A percentile compares a stretch with the other conserved stretches of the same genome.
These are phyloP conservation scores for Oncorhynchus clarkii DNA, from an alignment of 2,113 vertebrate genomes.

Conservation along the genomic window DNA sequence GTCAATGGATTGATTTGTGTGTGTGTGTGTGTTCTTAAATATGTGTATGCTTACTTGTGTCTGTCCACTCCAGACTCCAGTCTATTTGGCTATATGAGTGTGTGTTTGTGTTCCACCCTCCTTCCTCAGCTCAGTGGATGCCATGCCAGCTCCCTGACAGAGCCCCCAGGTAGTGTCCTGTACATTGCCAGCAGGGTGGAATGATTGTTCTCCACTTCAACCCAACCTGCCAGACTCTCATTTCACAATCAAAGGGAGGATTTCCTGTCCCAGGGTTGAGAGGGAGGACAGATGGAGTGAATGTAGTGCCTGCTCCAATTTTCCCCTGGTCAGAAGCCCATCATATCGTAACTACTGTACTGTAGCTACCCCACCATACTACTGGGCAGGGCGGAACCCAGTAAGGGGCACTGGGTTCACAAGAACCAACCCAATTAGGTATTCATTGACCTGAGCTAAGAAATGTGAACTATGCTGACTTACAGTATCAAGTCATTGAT, in stretches of 20 bases:
- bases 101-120: background rate
- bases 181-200: background rate
- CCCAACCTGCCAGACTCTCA: constrained; percentile 23
- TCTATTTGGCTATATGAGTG: background rate
- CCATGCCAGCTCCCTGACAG: background rate
- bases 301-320: constrained; percentile 38
- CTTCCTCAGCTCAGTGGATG: background rate
- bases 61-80: background rate
- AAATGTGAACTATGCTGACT: constrained; percentile 6
- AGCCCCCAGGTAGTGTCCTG: background rate
- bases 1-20: background rate
- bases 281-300: constrained; percentile 35
- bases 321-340: constrained; percentile 32
- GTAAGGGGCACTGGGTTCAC: constrained; percentile 57
- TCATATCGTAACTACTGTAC: constrained; percentile 28
- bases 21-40: background rate
- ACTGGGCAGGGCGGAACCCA: constrained; percentile 3
- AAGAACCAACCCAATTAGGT: constrained; percentile 29
- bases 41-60: background rate
- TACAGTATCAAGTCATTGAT: background rate
- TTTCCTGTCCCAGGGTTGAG: constrained; percentile 69
- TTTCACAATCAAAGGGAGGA: constrained; percentile 71
- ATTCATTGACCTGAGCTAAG: constrained; percentile 30
- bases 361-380: background rate
- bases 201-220: constrained; percentile 47